A percentile compares a stretch with the other conserved stretches of the same genome.
These are phyloP conservation scores for Cuniculus paca DNA, from an alignment of 2,797 vertebrate genomes.

Conservation along the genomic window DNA sequence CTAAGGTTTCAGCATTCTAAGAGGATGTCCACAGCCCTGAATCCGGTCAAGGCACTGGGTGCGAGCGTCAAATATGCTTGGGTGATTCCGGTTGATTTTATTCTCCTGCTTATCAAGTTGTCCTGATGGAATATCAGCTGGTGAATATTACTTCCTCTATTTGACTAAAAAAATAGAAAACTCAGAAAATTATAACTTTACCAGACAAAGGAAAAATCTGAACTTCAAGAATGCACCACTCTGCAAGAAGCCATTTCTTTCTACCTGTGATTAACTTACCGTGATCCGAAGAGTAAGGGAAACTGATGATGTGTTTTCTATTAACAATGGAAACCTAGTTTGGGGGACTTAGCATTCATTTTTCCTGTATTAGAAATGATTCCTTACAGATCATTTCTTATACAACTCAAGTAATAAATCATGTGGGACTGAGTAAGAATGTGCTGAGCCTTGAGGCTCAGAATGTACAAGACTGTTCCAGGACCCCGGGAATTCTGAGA, in stretches of 20 bases:
- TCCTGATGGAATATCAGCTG: not conserved
- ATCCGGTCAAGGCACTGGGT: not conserved
- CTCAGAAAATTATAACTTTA: not conserved
- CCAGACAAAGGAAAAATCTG: not conserved
- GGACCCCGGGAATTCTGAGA: not conserved
- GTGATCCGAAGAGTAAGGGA: not conserved
- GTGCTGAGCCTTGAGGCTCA: not conserved
- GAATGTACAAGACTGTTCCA: not conserved
- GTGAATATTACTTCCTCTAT: not conserved
- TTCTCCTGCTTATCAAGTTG: not conserved
- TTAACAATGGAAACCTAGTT: not conserved
- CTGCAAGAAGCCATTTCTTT: not conserved
- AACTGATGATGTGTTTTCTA: not conserved
- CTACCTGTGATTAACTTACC: not conserved
- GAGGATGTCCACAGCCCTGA: no score
- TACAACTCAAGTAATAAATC: not conserved
- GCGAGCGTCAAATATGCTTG: no score
- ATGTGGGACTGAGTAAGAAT: not conserved
- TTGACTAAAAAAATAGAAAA: not conserved
- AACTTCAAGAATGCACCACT: not conserved
- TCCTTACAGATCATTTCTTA: not conserved
- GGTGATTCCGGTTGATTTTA: not conserved
- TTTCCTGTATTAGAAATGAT: not conserved
- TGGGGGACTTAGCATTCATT: not conserved
- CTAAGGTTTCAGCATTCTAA: no score